Evolutionary conservation across 2,797 vertebrate species (phyloP), one percentile per base, ranked within the genome.

Genomic region (Sebastes minor): DNA sequence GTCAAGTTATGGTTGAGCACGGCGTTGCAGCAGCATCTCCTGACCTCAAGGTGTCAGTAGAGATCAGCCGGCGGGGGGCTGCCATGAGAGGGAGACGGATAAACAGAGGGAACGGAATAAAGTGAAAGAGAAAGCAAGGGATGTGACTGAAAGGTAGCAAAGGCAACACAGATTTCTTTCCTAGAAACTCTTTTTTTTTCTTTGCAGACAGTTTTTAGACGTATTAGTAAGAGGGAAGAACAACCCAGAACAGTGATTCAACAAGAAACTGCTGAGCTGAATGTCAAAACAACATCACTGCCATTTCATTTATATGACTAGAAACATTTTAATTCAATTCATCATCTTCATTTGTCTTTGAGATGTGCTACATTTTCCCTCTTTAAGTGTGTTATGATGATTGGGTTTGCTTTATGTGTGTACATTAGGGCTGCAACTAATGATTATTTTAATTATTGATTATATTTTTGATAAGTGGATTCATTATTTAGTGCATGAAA

Each of bases 1-100:
- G 89, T 90, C 86, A 90, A 80, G 65, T 72, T 71, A 12, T 46
- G 12, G 60, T 71, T 66, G 42, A 80, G 25, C 13, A 56, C 10
- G 32, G 66, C 2, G 5, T 64, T 92, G 93, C 91, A 94, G 89
- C 75, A 53, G 57, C 86, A 14, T 74, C 7, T 80, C 61, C 77
- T 79, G 84, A 86, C 93, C 95, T 93, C 90, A 83, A 90, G 95
- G 94, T 95, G 95, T 91, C 87, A 95, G 93, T 94, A 91, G 86
- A 94, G 92, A 89, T 95, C 93, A 96, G 85, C 91, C 81, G 75
- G 76, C 52, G 56, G 59, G 38, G 63, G 75, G 78, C 76, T 16
- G 60, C 42, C 13, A 5, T 1, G 27, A 23, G 25, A 30, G 5
- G 38, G 20, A 71, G 66, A 60, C 8, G n/a, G n/a, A 71, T 33